Evolutionary conservation across 1,140 invertebrate genomes (phyloP), one percentile per base, ranked within the genome.

Genomic region (Pomacea maculata): DNA sequence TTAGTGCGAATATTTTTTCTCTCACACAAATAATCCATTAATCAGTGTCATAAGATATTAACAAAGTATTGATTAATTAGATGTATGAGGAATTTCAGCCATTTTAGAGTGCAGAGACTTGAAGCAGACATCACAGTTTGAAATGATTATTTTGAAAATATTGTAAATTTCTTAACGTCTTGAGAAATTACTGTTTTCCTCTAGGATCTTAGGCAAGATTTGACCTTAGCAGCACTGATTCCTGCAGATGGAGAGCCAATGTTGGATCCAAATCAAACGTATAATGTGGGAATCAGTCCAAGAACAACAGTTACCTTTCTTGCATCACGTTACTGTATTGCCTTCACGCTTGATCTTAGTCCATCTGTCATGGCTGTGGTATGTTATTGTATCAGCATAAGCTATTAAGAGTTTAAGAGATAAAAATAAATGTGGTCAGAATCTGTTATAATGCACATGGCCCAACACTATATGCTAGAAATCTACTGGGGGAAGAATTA

Each of bases 321-420:
- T 12, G 91, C 93, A 1, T 90, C 89, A 63, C 93, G 93, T 79
- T 95, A 96, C 87, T 90, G 94, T 80, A 93, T 96, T 82, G 95
- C 95, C 45, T 95, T 95, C 91, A 95, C 95, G 87, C 91, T 97
- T 75, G 96, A 97, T 90, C 92, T 96, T 82, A 96, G 95, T 91
- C 95, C 95, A 29, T 96, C 95, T 7, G 92, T 95, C 80, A 94
- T 95, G 55, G 93, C 94, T 85, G 94, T 96, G 73, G 95, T 94
- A 21, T 71, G 52, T 72, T 19, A 29, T 71, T 29, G 45, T 61
- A 57, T 57, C 25, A 63, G 75, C 76, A n/a, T 45, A 45, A 45
- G 6, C 34, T 57, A 57, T 63, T 72, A 14, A 29, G 55, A 67
- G 52, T 15, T 15, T 52, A 65, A 8, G 10, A 34, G 11, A 64